Percentiles rank a stretch among this genome's conserved stretches.
phyloP scores from a whole-genome alignment of 2,888 invertebrate species.

The Hypselothyrea guttata region DNA sequence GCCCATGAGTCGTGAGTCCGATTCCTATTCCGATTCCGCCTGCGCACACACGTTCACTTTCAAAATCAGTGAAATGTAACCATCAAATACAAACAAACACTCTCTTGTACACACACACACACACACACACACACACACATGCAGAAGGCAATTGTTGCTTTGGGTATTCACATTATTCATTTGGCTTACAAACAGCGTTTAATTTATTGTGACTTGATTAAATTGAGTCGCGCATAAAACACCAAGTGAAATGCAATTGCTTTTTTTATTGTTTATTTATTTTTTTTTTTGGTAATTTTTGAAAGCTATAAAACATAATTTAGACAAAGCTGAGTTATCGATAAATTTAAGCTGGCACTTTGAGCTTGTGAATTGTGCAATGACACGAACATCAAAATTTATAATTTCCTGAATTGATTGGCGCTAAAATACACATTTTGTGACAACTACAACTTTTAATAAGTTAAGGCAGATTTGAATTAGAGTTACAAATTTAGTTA shows the following conservation, averaged over 20 bases:
- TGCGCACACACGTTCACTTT: conserved; percentile 75
- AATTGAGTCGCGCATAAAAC: conserved; percentile 42
- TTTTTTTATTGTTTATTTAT: neutral
- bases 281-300: neutral
- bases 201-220: conserved; percentile 59
- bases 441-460: too few relatives aligned
- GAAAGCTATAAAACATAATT: conserved; percentile 1
- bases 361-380: too few relatives aligned
- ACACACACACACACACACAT: conserved; percentile 3
- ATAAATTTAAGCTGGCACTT: too few relatives aligned
- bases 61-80: conserved; percentile 80
- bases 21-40: conserved; percentile 44
- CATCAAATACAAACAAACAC: conserved; percentile 30
- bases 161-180: conserved; percentile 68
- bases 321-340: too few relatives aligned
- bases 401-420: too few relatives aligned
- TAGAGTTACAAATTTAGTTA: too few relatives aligned
- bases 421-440: too few relatives aligned
- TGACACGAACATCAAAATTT: too few relatives aligned
- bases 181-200: conserved; percentile 73
- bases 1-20: conserved; percentile 62
- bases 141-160: conserved; percentile 17
- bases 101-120: neutral
- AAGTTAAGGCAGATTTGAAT: too few relatives aligned
- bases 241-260: conserved; percentile 35